Evolutionary conservation across 2,797 vertebrate species (phyloP).

Genomic region (Intellagama lesueurii): DNA sequence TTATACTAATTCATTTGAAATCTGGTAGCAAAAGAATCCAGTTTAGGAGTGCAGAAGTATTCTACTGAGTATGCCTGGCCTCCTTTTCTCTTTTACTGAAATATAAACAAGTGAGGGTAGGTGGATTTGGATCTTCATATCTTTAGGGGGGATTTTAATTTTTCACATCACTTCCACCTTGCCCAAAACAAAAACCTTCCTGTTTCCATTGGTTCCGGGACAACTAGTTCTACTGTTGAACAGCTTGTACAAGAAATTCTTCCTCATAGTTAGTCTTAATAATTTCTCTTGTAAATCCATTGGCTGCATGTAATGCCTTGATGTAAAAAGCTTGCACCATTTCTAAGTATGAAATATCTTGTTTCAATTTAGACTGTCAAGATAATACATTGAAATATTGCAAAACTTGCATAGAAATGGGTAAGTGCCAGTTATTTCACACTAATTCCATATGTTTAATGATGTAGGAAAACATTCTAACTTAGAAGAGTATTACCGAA

Average conservation of each 20-base stretch:
- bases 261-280: not conserved
- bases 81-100: not conserved
- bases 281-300: not conserved
- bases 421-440: constrained; percentile 45
- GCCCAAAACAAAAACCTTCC: not conserved
- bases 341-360: constrained; percentile 43
- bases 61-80: not conserved
- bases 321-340: not conserved
- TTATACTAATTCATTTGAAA: not conserved
- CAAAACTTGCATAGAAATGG: constrained; percentile 49
- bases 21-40: not conserved
- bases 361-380: constrained; percentile 65
- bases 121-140: not conserved
- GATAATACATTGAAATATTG: constrained; percentile 63
- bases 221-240: not conserved
- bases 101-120: not conserved
- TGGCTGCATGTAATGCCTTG: not conserved
- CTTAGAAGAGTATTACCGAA: no score
- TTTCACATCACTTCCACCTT: not conserved
- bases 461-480: not conserved
- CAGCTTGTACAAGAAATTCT: not conserved
- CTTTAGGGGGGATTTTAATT: not conserved
- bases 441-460: not conserved
- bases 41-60: not conserved
- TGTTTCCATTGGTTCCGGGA: not conserved